Evolutionary conservation across 35 echinoderm and acorn worm genomes (phyloP), one percentile per base, ranked within the genome.

Genomic region (Chiridota heheva): DNA sequence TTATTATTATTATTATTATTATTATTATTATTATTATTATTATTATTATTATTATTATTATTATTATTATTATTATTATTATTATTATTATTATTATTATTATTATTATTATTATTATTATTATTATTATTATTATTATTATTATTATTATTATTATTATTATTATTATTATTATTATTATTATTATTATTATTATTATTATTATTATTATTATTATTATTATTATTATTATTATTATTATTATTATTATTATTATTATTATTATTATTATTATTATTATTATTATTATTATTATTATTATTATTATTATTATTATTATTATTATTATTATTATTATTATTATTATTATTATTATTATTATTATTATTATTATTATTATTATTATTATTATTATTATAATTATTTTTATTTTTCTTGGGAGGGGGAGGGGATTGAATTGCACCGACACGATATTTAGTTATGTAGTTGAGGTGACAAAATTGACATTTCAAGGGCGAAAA

Each of bases 231-330:
- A 25, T 18, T 33, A 63, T 63, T 25, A 63, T 63, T 33, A 62
- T 62, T 32, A 62, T 62, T 22, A 62, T 62, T 32, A 62, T 62
- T 32, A 62, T 62, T 32, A 62, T 62, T 32, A 62, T 62, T 32
- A 62, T 62, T 32, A 62, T 62, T 32, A 62, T 62, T 32, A 62
- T 62, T 32, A 62, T 62, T 32, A 62, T 62, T 32, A 62, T 62
- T 32, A 62, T 62, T 32, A 62, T 62, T 32, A 62, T 62, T 32
- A 62, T 62, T 32, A 62, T 24, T 32, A 62, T 62, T 32, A 62
- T 62, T 32, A 63, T 63, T 33, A 63, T 63, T 33, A 63, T 63
- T 10, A 63, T n/a, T 33, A 63, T 63, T 33, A 63, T 63, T 33
- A 63, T 63, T 13, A 63, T 63, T 33, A 63, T 63, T 33, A 63